These are phyloP conservation scores for Parnassius orleans DNA, from an alignment of 2,888 invertebrate species.

Conservation along the genomic window DNA sequence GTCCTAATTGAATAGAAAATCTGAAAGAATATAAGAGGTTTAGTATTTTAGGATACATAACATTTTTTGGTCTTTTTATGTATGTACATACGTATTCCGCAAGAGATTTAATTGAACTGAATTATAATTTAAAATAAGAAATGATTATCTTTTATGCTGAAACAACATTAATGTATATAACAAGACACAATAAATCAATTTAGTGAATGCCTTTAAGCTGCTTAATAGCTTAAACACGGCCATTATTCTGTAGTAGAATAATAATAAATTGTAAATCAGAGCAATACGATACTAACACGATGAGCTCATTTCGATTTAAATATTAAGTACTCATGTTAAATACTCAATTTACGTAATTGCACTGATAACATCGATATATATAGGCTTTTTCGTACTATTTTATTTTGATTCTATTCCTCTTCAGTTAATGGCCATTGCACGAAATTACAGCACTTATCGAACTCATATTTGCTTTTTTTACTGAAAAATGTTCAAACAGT, in stretches of 20 bases:
- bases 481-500: constrained; percentile 13
- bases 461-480: constrained; percentile 20
- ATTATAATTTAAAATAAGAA: no score
- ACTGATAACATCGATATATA: constrained; percentile 38
- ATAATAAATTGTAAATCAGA: constrained; percentile 37
- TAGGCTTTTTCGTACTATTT: constrained; percentile 30
- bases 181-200: constrained; percentile 9
- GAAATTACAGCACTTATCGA: constrained; percentile 23
- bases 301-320: constrained; percentile 40
- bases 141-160: no score
- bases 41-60: no score
- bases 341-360: constrained; percentile 33
- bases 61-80: no score
- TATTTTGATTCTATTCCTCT: constrained; percentile 25
- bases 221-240: constrained; percentile 16
- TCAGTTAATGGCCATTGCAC: constrained; percentile 26
- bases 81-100: no score
- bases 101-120: no score
- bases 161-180: neutral
- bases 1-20: no score
- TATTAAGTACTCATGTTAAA: constrained; percentile 41
- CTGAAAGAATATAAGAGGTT: no score
- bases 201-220: constrained; percentile 18
- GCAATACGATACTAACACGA: constrained; percentile 36
- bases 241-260: constrained; percentile 25